Evolutionary conservation across 2,888 invertebrate species (phyloP).

Genomic region (Melolontha melolontha): DNA sequence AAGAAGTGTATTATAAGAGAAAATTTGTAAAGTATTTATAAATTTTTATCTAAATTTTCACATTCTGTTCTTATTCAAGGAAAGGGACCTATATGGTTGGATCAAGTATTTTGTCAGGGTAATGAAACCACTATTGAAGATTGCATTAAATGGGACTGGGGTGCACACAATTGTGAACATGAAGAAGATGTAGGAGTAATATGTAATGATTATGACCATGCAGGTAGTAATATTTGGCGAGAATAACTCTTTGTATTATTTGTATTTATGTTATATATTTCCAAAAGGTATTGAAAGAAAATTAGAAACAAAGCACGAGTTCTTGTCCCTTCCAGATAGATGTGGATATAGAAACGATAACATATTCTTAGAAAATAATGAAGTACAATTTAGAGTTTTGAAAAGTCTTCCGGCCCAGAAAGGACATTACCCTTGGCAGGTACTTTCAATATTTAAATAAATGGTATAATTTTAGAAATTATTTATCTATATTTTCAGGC

Average conservation of each 20-base stretch:
- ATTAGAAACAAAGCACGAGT: background rate
- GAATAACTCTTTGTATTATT: no score
- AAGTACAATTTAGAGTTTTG: slow-evolving; percentile 71
- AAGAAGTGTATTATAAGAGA: no score
- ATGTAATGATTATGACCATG: slow-evolving; percentile 52
- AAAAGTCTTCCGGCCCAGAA: slow-evolving; percentile 71
- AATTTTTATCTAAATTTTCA: no score
- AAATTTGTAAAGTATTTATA: no score
- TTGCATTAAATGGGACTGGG: slow-evolving; percentile 77
- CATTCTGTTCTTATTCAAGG: slow-evolving; percentile 55
- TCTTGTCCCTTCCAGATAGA: slow-evolving; percentile 38
- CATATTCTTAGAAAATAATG: slow-evolving; percentile 60
- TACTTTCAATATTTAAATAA: slow-evolving; percentile 54
- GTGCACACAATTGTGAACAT: slow-evolving; percentile 78
- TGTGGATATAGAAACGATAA: slow-evolving; percentile 70
- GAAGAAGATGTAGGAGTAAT: slow-evolving; percentile 78
- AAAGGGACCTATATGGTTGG: slow-evolving; percentile 78
- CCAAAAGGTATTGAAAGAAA: slow-evolving; percentile 17
- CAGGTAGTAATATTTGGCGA: slow-evolving; percentile 9
- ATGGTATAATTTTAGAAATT: background rate
- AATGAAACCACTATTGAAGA: slow-evolving; percentile 73
- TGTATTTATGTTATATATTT: background rate
- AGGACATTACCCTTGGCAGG: slow-evolving; percentile 84
- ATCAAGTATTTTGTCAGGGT: slow-evolving; percentile 76
- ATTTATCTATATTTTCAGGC: slow-evolving; percentile 64